Percentiles rank a stretch among this genome's conserved stretches.
These are phyloP conservation scores for Chloropsis cyanopogon DNA, from an alignment of 2,113 vertebrate genomes.

Conservation along the genomic window DNA sequence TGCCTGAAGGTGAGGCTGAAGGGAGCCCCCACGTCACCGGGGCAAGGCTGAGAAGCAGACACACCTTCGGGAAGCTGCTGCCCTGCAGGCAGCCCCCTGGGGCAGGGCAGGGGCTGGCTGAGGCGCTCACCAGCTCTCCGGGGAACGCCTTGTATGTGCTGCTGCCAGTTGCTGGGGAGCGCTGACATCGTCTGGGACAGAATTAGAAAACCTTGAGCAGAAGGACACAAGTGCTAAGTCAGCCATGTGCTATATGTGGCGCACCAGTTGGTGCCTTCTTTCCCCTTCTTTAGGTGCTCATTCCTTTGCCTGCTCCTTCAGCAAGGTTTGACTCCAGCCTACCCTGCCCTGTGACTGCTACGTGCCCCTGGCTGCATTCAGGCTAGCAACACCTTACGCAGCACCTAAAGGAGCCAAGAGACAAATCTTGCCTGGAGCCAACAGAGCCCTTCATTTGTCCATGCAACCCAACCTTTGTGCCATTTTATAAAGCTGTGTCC, in stretches of 20 bases:
- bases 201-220: conserved; percentile 74
- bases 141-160: conserved; percentile 17
- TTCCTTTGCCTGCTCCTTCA: not conserved
- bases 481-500: not conserved
- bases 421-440: not conserved
- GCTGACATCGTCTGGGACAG: conserved; percentile 31
- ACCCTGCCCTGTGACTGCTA: not conserved
- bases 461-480: not conserved
- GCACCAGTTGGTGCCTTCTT: conserved; percentile 54
- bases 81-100: not conserved
- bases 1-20: not conserved
- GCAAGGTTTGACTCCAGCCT: not conserved
- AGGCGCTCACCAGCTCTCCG: not conserved
- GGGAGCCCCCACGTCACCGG: not conserved
- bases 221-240: conserved; percentile 63
- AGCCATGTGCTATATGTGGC: conserved; percentile 59
- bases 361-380: not conserved
- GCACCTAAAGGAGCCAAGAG: not conserved
- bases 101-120: accelerated
- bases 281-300: not conserved
- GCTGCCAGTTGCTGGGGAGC: conserved; percentile 19
- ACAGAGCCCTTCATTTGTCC: not conserved
- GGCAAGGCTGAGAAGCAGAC: not conserved
- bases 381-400: not conserved
- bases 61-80: not conserved